Base-by-base conservation (phyloP, 2,113 vertebrate genomes). In the Nyctereutes procyonoides region DNA sequence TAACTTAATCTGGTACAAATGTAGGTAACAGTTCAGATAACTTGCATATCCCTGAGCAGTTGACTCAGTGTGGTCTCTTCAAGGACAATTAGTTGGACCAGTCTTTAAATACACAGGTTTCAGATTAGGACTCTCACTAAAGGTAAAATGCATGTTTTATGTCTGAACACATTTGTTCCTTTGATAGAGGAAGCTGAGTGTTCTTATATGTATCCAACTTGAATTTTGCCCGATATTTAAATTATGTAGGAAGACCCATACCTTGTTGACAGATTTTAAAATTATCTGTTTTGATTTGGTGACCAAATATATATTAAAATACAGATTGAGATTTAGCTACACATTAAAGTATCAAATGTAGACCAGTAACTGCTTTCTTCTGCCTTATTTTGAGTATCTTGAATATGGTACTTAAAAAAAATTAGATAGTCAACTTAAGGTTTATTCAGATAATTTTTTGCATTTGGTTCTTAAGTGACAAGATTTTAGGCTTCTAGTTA, bases 191-290 rank as follows among this genome's bases (percentile, higher is more conserved):
- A 79, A 93, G 26, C 71, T 83, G 4, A 82, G 38, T 93, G 9
- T 56, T 91, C 22, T 2, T 48, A n/a, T 51, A 32, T 38, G 24
- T 65, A 28, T 35, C 35, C 60, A 93, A 19, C 84, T 90, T 94
- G 91, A 88, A n/a, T 92, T 80, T 93, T 71, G 58, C 82, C n/a
- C 12, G 17, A 71, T 65, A 24, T 60, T 93, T 88, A 88, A 79
- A 43, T 92, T 60, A 71, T 55, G 11, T 83, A 92, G 97, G 60
- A 84, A 65, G 30, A 90, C 92, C 8, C 20, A 14, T 55, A 19
- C 19, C 80, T 97, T 90, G 38, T 69, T 80, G 85, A 71, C 74
- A 96, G n/a, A 79, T 83, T 76, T 93, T 56, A 58, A 95, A 88
- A 67, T 89, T 53, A 35, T 69, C 30, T 13, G 55, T 76, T 88